Percentiles rank a stretch among this genome's conserved stretches.
phyloP scores from a whole-genome alignment of 2,797 vertebrate species.

The Scolopax bukidnonensis region DNA sequence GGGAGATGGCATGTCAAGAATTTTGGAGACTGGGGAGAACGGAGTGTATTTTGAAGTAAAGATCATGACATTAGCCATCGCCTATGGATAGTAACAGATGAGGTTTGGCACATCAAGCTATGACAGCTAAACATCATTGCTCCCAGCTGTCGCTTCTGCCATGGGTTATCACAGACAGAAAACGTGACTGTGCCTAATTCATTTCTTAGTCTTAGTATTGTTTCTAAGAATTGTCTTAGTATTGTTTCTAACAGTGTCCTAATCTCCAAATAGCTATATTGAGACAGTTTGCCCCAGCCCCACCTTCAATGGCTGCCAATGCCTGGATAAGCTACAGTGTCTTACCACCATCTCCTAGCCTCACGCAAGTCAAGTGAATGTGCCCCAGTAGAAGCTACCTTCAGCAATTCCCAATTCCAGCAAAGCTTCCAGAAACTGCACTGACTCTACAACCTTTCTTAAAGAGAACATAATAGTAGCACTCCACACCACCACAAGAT shows the following conservation, averaged over 20 bases:
- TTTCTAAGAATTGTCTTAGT: not conserved
- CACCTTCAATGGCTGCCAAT: not conserved
- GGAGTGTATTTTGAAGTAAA: not conserved
- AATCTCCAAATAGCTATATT: not conserved
- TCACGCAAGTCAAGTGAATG: not conserved
- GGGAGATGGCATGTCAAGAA: not conserved
- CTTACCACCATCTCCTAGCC: not conserved
- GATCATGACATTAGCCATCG: not conserved
- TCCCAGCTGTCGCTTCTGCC: slow-evolving; percentile 17
- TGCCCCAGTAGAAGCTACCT: not conserved
- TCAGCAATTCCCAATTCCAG: not conserved
- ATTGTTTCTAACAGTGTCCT: not conserved
- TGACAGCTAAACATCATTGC: slow-evolving; percentile 3
- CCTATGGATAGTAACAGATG: slow-evolving; percentile 1
- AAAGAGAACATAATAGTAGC: not conserved
- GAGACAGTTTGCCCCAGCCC: not conserved
- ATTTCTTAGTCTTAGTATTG: not conserved
- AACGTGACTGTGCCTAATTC: not conserved
- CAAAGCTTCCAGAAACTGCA: not conserved
- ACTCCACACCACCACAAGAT: not conserved
- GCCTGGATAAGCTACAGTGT: not conserved
- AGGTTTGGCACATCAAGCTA: not conserved
- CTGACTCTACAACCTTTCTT: not conserved
- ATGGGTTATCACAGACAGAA: not conserved
- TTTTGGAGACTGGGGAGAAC: not conserved